A percentile compares a stretch with the other conserved stretches of the same genome.
Conservation (phyloP, 2,113 vertebrate species). For the Ophiodon elongatus region DNA sequence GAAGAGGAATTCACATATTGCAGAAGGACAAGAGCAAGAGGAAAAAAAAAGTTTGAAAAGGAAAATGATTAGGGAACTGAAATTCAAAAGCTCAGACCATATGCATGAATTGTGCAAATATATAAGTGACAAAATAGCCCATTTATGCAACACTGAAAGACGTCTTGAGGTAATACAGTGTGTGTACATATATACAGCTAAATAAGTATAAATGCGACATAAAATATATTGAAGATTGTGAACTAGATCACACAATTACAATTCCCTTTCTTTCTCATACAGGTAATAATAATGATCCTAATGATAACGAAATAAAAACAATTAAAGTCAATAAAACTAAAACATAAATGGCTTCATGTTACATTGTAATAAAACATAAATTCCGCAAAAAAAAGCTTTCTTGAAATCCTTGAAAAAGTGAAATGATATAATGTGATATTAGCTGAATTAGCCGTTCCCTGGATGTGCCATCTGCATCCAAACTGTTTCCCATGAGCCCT, state of each 20-base stretch:
- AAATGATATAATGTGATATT: not conserved
- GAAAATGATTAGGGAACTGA: not conserved
- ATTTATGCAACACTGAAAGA: not conserved
- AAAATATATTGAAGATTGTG: not conserved
- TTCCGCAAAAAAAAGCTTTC: too few species aligned
- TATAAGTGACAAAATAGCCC: not conserved
- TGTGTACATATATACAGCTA: not conserved
- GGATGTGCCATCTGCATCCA: conserved; percentile 57
- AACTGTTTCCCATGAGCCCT: conserved; percentile 60
- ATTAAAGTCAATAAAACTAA: not conserved
- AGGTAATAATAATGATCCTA: not conserved
- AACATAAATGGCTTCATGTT: not conserved
- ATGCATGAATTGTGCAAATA: not conserved
- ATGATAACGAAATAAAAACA: not conserved
- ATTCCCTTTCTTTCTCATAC: not conserved
- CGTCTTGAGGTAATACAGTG: not conserved
- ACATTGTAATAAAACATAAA: too few species aligned
- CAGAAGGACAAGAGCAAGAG: not conserved
- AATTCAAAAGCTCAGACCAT: not conserved
- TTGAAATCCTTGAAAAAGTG: too few species aligned
- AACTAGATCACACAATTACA: not conserved
- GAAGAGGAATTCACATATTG: not conserved
- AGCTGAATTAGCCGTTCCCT: conserved; percentile 45
- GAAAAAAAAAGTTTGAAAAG: too few species aligned
- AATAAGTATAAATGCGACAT: not conserved